Evolutionary conservation across 2,113 vertebrate species (phyloP), one percentile per base, ranked within the genome.

Genomic region (Channa maculata): DNA sequence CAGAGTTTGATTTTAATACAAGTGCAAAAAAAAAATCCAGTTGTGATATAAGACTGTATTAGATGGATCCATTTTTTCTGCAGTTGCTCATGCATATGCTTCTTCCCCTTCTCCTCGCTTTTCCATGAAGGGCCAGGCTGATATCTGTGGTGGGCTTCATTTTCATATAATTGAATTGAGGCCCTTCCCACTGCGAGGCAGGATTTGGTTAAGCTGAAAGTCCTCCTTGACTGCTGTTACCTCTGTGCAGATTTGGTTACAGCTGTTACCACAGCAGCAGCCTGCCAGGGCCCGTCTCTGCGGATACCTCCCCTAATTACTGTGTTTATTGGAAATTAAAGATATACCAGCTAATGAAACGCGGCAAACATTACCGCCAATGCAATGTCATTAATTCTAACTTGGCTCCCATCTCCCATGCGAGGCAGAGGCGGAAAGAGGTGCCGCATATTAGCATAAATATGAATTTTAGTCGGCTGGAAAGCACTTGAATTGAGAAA

Each of bases 261-360:
- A 93, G 90, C 93, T 91, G 92, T 89, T 93, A 88, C 86, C 88
- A 83, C 90, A 79, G 91, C 82, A 89, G 92, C 92, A 88, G 82
- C 86, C 86, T 90, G 85, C 93, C 88, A 85, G 83, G 78, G 66
- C 86, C 83, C 52, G 91, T 95, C 92, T 93, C 92, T 79, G 79
- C 73, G 90, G 93, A 93, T 92, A 92, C 91, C 88, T 87, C 75
- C 68, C 87, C 91, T 94, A 95, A 95, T 95, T 93, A 93, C 93
- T 86, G 92, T 93, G 94, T 94, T 94, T 94, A 94, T 94, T 93
- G 93, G 92, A 94, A 94, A 94, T 95, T 95, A 95, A 94, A 95
- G 93, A 94, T 93, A 94, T 91, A 93, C 92, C 91, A 87, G 89
- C 91, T 94, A 94, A 94, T 94, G 93, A 95, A 94, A 93, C 91